phyloP scores from a whole-genome alignment of 1,140 invertebrate species.

The Solenopsis invicta region DNA sequence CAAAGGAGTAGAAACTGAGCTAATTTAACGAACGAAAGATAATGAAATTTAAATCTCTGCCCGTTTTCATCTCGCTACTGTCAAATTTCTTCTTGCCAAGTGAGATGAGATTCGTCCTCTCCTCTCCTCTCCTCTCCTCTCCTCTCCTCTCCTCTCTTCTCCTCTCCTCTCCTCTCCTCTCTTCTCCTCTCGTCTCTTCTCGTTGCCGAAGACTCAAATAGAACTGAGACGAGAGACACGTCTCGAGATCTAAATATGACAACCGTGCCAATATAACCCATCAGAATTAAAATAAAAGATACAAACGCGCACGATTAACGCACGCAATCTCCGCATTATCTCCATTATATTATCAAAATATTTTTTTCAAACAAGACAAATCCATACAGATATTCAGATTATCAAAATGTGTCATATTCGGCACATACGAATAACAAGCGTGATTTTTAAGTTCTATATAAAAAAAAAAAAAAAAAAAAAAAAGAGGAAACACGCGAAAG shows the following conservation, averaged over 20 bases:
- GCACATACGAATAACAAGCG: background rate
- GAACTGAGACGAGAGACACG: background rate
- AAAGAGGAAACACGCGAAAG: background rate
- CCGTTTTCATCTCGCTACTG: constrained; percentile 36
- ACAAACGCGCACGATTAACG: background rate
- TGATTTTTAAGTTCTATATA: background rate
- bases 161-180: too few relatives aligned
- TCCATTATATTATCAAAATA: background rate
- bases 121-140: too few relatives aligned
- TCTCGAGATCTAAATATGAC: constrained; percentile 3
- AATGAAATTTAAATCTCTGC: constrained; percentile 56
- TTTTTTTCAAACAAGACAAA: background rate
- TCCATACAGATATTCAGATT: too few relatives aligned
- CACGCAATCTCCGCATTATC: background rate
- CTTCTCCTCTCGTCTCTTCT: too few relatives aligned
- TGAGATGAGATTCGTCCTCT: constrained; percentile 62
- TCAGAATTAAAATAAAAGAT: constrained; percentile 24
- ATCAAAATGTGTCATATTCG: background rate
- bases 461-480: background rate
- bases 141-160: too few relatives aligned
- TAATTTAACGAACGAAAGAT: constrained; percentile 36
- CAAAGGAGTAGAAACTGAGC: constrained; percentile 7
- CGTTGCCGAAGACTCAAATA: constrained; percentile 76
- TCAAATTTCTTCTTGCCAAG: constrained; percentile 36
- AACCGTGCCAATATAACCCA: background rate